phyloP scores from a whole-genome alignment of 2,797 vertebrate genomes.

The Coranthus polyacanthus region DNA sequence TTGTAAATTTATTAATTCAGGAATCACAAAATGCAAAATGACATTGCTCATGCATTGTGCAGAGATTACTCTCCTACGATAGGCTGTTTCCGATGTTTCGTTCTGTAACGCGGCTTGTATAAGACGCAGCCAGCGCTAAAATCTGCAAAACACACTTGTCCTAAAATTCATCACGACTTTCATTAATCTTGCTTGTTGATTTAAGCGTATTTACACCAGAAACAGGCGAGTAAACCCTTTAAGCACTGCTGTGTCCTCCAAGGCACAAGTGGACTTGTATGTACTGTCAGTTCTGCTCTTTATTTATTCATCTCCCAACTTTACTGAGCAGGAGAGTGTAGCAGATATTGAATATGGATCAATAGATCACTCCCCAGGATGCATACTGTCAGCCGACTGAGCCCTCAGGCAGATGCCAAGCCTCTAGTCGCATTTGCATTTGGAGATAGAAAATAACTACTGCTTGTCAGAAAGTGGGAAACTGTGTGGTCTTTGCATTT shows the following conservation, averaged over 20 bases:
- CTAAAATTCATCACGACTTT: background rate
- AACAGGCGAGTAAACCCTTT: slow-evolving; percentile 38
- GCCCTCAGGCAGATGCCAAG: slow-evolving; percentile 78
- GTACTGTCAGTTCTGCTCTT: slow-evolving; percentile 76
- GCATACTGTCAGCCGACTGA: slow-evolving; percentile 81
- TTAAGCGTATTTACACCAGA: slow-evolving; percentile 32
- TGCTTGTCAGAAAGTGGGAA: slow-evolving; percentile 60
- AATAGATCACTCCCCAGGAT: slow-evolving; percentile 84
- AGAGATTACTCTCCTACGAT: background rate
- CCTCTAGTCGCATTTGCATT: slow-evolving; percentile 81
- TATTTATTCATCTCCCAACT: slow-evolving; percentile 82
- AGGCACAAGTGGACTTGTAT: slow-evolving; percentile 51
- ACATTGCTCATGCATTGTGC: background rate
- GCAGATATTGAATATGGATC: slow-evolving; percentile 85
- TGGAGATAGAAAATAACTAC: slow-evolving; percentile 77
- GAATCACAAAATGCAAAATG: slow-evolving; percentile 16
- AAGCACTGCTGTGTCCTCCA: slow-evolving; percentile 43
- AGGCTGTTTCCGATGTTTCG: background rate
- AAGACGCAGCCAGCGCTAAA: background rate
- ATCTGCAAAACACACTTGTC: slow-evolving; percentile 5
- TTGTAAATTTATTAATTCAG: slow-evolving; percentile 30
- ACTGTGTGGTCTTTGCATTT: slow-evolving; percentile 47
- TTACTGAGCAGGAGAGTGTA: slow-evolving; percentile 76
- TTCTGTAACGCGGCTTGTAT: slow-evolving; percentile 1
- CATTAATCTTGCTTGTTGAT: slow-evolving; percentile 17